Evolutionary conservation across 2,797 vertebrate genomes (phyloP).

Genomic region (Arctocebus calabarensis): DNA sequence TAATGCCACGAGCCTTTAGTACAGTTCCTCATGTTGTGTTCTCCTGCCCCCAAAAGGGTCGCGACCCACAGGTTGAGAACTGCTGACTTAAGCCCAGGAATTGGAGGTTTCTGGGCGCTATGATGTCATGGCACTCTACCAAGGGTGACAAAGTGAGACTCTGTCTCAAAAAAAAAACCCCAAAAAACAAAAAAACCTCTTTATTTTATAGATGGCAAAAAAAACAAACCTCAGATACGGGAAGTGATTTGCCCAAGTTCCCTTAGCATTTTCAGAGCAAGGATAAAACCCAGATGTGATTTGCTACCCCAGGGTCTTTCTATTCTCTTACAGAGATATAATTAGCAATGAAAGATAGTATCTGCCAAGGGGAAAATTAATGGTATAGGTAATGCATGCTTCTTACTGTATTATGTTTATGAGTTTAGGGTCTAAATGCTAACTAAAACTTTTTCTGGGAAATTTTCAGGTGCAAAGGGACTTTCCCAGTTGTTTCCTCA

Average conservation of each 20-base stretch:
- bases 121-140: no score
- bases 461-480: slow-evolving; percentile 79
- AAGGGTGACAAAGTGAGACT: no score
- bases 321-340: slow-evolving; percentile 20
- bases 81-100: no score
- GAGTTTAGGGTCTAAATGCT: slow-evolving; percentile 30
- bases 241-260: slow-evolving; percentile 5
- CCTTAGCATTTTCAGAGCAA: slow-evolving; percentile 8
- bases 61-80: no score
- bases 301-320: not conserved
- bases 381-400: not conserved
- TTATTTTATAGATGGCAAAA: slow-evolving; percentile 36
- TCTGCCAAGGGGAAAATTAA: slow-evolving; percentile 48
- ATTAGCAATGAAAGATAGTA: slow-evolving; percentile 24
- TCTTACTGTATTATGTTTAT: slow-evolving; percentile 71
- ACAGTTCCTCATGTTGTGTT: no score
- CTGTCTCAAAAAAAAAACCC: no score
- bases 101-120: no score
- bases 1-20: no score
- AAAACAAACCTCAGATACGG: not conserved
- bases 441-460: slow-evolving; percentile 75
- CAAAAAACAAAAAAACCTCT: not conserved
- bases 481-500: slow-evolving; percentile 71
- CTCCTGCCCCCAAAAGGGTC: no score
- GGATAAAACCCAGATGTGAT: not conserved